phyloP scores from a whole-genome alignment of 2,113 vertebrate species.

The Marmota flaviventris region DNA sequence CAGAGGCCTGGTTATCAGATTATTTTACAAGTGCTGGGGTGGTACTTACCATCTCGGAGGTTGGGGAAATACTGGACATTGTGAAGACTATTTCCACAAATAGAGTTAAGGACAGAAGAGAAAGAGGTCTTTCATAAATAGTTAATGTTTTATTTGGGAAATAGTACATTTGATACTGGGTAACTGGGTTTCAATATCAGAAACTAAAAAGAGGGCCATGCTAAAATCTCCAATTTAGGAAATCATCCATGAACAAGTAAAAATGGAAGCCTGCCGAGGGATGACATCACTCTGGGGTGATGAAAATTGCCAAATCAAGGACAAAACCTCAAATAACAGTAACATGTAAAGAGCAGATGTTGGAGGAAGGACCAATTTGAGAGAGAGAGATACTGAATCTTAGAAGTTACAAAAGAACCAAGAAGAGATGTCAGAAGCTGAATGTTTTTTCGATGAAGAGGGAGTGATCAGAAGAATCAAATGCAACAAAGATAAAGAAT shows the following conservation, averaged over 20 bases:
- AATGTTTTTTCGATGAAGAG: not conserved
- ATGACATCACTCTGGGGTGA: not conserved
- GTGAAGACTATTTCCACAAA: not conserved
- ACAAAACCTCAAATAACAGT: not conserved
- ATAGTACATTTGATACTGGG: not conserved
- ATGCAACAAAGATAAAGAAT: not conserved
- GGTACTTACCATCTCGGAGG: not conserved
- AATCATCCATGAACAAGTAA: not conserved
- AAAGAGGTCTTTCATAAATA: not conserved
- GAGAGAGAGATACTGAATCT: not conserved
- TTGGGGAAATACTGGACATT: not conserved
- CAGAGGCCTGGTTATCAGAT: not conserved
- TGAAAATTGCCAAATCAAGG: not conserved
- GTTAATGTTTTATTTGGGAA: not conserved
- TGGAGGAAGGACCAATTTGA: not conserved
- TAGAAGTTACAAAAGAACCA: not conserved
- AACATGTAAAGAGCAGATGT: not conserved
- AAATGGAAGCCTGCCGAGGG: not conserved
- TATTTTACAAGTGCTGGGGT: not conserved
- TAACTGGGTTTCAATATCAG: not conserved
- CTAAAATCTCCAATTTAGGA: constrained; percentile 36
- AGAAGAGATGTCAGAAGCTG: not conserved
- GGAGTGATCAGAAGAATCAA: not conserved
- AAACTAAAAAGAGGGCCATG: not conserved
- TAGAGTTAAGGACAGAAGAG: not conserved